Base-by-base conservation (phyloP, 2,797 vertebrate genomes). In the Dendrocincla fuliginosa region DNA sequence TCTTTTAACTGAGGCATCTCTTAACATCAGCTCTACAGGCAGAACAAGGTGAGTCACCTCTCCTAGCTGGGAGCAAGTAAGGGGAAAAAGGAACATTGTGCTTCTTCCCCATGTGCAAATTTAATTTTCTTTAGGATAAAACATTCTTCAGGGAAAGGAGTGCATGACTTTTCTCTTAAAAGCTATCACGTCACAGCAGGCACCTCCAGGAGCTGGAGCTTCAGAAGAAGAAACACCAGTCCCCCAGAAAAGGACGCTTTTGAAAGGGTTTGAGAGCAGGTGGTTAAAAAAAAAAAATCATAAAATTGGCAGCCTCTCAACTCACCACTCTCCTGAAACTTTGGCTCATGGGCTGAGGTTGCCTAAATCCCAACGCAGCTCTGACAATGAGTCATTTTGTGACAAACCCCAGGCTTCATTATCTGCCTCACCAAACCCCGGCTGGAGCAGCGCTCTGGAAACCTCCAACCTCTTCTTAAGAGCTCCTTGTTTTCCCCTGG, bases 401-500 rank as follows among this genome's bases (percentile, higher is more conserved):
- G 94, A 90, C 96, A 84, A 93, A 90, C 78, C 77, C 89, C 92
- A 89, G 94, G 84, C 84, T 93, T 93, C 90, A 87, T 92, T 89
- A 90, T 84, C 90, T 90, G 92, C 96, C 94, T 94, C 96, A 67
- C 81, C 95, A 93, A 94, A 80, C 27, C 74, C 77, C 93, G 91
- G 91, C 41, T 35, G 0, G 53, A 87, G 84, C 76, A 18, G 59
- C 4, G 16, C 42, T 0, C 46, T 84, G 75, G 71, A 74, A 93
- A 82, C 42, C 57, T 49, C 13, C 85, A 73, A 50, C 42, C 49
- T 19, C 77, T 82, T 67, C 49, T 35, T 19, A 84, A 32, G 1
- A 84, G 80, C 53, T 79, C 84, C 93, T 89, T 13, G 56, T 35
- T 63, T 22, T 82, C 64, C 88, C 84, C 22, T 4, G 56, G 65